These are phyloP conservation scores for Cavia aperea DNA, from an alignment of 2,113 vertebrate genomes.

Conservation along the genomic window DNA sequence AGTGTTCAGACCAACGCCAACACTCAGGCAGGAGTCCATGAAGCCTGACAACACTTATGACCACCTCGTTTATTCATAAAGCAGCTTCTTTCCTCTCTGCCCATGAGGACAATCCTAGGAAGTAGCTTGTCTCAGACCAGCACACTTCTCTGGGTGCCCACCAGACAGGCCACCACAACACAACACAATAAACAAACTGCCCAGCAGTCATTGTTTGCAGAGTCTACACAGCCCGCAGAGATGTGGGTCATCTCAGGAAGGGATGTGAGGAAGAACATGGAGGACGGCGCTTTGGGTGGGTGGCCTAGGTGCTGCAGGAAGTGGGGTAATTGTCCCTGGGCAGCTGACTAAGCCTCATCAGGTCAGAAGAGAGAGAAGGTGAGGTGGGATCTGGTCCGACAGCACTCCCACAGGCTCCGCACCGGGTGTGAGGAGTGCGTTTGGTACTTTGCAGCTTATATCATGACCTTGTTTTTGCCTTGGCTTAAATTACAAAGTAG, in stretches of 20 bases:
- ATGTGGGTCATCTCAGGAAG: neutral
- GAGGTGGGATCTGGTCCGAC: neutral
- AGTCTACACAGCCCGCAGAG: fast-evolving
- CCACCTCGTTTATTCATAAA: neutral
- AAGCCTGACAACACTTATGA: neutral
- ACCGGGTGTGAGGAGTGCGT: fast-evolving
- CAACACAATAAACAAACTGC: fast-evolving
- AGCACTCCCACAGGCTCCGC: neutral
- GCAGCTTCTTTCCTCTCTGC: neutral
- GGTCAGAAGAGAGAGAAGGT: neutral
- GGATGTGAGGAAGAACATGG: neutral
- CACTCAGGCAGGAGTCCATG: neutral
- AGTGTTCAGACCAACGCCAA: neutral
- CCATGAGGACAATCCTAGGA: neutral
- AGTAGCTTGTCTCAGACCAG: neutral
- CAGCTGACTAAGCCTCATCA: neutral
- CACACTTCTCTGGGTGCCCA: neutral
- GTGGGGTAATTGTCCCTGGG: too few relatives aligned
- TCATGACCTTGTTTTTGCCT: neutral
- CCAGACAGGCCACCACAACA: neutral
- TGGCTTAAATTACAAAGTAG: neutral
- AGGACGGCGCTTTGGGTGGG: neutral
- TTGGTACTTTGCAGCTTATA: neutral
- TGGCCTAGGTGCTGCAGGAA: neutral
- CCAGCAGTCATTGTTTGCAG: fast-evolving